Percentiles rank a stretch among this genome's conserved stretches.
These are phyloP conservation scores for Bilobella aurantiaca DNA, from an alignment of 1,140 invertebrate species.

Conservation along the genomic window DNA sequence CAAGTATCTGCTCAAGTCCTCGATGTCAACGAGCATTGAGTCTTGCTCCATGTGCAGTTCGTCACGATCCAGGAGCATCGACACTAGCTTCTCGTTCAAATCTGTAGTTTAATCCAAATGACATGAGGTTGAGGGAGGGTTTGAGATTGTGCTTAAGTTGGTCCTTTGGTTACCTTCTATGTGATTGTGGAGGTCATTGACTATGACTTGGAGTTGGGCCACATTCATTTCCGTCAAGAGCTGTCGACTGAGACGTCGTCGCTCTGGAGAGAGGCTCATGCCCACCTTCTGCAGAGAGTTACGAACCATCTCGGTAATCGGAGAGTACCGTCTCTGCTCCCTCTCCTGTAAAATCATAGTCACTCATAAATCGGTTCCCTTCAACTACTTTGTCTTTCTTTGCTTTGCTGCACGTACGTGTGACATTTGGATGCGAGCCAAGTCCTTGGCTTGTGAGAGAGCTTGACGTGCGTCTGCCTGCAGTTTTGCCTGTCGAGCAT, in stretches of 20 bases:
- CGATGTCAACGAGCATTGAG: slow-evolving; percentile 91
- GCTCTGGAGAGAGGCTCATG: slow-evolving; percentile 66
- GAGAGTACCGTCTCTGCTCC: slow-evolving; percentile 29
- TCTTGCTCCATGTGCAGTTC: slow-evolving; percentile 95
- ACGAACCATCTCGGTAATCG: slow-evolving; percentile 69
- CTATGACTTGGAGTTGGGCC: slow-evolving; percentile 86
- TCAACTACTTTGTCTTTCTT: neutral
- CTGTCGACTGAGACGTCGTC: slow-evolving; percentile 65
- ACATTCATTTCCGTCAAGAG: slow-evolving; percentile 84
- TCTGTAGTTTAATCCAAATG: slow-evolving; percentile 15
- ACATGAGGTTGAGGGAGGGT: neutral
- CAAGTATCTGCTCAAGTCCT: slow-evolving; percentile 85
- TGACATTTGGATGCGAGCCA: slow-evolving; percentile 82
- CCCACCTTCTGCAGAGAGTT: slow-evolving; percentile 67
- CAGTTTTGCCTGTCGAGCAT: slow-evolving; percentile 65
- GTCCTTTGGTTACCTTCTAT: slow-evolving; percentile 79
- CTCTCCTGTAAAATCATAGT: slow-evolving; percentile 27
- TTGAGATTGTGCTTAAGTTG: slow-evolving; percentile 16
- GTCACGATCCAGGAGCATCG: slow-evolving; percentile 34
- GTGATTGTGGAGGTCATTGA: slow-evolving; percentile 84
- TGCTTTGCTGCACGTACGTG: slow-evolving; percentile 53
- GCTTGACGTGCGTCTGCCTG: slow-evolving; percentile 83
- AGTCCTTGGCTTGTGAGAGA: slow-evolving; percentile 77
- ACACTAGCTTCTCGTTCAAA: slow-evolving; percentile 33
- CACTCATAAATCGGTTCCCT: neutral